These are phyloP conservation scores for Perizoma affinitatum DNA, from an alignment of 2,888 invertebrate genomes.

Conservation along the genomic window DNA sequence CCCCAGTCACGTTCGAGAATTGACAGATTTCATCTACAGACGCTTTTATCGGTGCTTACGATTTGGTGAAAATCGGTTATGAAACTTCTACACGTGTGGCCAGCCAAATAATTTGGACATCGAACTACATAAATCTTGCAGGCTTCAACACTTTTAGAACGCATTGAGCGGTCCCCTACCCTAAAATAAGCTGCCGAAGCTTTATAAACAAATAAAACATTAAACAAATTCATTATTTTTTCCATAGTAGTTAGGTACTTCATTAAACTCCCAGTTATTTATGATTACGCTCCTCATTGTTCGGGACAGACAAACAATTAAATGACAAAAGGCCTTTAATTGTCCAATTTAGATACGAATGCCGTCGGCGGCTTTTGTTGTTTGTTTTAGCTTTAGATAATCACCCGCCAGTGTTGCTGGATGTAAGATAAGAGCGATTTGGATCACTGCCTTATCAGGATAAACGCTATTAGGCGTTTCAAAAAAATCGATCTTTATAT, in stretches of 20 bases:
- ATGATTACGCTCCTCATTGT: slow-evolving; percentile 53
- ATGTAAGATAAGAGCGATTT: slow-evolving; percentile 17
- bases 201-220: no score
- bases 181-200: no score
- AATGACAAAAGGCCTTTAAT: slow-evolving; percentile 61
- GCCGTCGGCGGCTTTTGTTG: slow-evolving; percentile 43
- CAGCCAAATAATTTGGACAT: no score
- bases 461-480: background rate
- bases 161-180: no score
- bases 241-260: slow-evolving; percentile 44
- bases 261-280: slow-evolving; percentile 53
- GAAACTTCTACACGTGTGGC: no score
- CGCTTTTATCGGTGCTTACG: no score
- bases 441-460: slow-evolving; percentile 12
- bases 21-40: no score
- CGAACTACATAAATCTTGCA: no score
- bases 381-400: slow-evolving; percentile 38
- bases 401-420: slow-evolving; percentile 32
- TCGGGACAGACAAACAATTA: slow-evolving; percentile 60
- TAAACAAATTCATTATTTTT: background rate
- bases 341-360: slow-evolving; percentile 60
- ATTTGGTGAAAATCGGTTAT: no score
- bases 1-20: no score
- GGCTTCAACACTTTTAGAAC: no score
- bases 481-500: background rate